Evolutionary conservation across 1,140 invertebrate genomes (phyloP), one percentile per base, ranked within the genome.

Genomic region (Eueides isabella): DNA sequence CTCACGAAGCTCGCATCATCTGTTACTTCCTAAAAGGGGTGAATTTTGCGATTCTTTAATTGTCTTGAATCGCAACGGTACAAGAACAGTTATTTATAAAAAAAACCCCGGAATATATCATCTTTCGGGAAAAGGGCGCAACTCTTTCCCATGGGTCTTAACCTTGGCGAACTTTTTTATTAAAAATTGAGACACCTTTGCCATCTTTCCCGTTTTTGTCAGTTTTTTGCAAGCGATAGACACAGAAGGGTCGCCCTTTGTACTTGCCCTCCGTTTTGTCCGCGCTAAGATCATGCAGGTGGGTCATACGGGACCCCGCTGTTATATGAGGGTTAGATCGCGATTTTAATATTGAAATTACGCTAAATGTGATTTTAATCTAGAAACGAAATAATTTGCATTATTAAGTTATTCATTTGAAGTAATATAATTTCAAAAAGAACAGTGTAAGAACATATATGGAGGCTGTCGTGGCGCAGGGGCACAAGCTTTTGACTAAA

Each of bases 131-230:
- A 83, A 85, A 86, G 81, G 74, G 83, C 81, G 83, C 87, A 92
- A 92, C 91, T 92, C 90, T 93, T 93, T 93, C 91, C 90, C 91
- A 92, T 91, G 90, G 87, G 87, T 93, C 90, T 92, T 92, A 92
- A 92, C 90, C 90, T 93, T 86, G 80, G 84, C 80, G 80, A 84
- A 85, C 74, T 86, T 91, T 91, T 92, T 88, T 89, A 76, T 85
- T 71, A 87, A 89, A 91, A 89, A 91, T 85, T 87, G 83, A 90
- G 90, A 93, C 91, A 92, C 91, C 90, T 93, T 93, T 91, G 89
- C 78, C 90, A 93, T 93, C 90, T 91, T 92, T 92, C 71, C 80
- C 72, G 86, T 90, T 91, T 93, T 86, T 85, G 80, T 74, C 77
- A 78, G 72, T 87, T 87, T 88, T 88, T 85, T 85, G 80, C 74